A percentile compares a stretch with the other conserved stretches of the same genome.
These are phyloP conservation scores for Chiridota heheva DNA, from an alignment of 35 echinoderm and acorn worm species.

Conservation along the genomic window DNA sequence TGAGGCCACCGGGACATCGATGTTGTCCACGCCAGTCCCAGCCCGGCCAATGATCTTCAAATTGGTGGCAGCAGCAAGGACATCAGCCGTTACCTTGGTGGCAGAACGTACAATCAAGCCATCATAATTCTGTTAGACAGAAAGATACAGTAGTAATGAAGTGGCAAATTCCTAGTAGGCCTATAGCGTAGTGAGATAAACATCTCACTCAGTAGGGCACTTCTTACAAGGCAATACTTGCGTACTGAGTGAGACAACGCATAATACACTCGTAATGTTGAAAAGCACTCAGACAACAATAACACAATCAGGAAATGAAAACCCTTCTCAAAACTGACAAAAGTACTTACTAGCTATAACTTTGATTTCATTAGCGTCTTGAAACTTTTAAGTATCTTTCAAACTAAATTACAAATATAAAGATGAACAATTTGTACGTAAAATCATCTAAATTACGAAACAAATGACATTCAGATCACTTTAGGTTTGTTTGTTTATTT, in stretches of 20 bases:
- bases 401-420: background rate
- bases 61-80: constrained; percentile 79
- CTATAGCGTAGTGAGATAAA: background rate
- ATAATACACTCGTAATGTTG: too few species aligned
- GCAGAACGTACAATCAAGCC: constrained; percentile 91
- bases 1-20: constrained; percentile 87
- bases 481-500: too few species aligned
- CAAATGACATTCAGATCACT: constrained; percentile 23
- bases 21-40: constrained; percentile 98
- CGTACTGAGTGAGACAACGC: too few species aligned
- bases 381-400: too few species aligned
- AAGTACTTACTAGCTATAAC: too few species aligned
- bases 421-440: too few species aligned
- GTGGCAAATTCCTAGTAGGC: background rate
- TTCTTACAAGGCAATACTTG: too few species aligned
- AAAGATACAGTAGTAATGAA: background rate
- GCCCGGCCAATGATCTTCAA: constrained; percentile 93
- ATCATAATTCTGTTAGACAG: constrained; percentile 75
- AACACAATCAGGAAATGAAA: too few species aligned
- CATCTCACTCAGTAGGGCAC: too few species aligned
- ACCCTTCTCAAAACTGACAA: too few species aligned
- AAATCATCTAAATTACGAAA: background rate
- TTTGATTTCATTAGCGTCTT: too few species aligned
- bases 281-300: too few species aligned
- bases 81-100: constrained; percentile 93